Evolutionary conservation across 2,113 vertebrate species (phyloP), one percentile per base, ranked within the genome.

Genomic region (Corythaeola cristata): DNA sequence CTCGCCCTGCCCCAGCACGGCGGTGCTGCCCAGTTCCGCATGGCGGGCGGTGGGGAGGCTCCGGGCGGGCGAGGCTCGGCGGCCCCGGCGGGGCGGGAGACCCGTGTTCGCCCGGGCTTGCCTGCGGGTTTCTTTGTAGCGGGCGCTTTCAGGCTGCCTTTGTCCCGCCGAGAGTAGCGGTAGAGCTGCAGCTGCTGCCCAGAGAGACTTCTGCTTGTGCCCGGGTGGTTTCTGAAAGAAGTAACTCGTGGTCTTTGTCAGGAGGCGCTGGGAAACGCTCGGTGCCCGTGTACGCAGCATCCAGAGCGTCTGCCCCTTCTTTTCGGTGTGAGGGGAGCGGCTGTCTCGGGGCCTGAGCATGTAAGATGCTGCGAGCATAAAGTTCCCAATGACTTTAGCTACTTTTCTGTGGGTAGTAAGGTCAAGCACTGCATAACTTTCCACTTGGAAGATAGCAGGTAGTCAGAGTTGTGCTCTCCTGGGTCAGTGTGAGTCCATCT

Each of bases 321-420:
- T 26, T 18, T 18, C 2, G 5, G 27, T 9, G 50, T 12, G 64
- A 86, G 79, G 59, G 68, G 59, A 77, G 7, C 23, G 23, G n/a
- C 86, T 17, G 14, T 14, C n/a, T 4, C 3, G 22, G 52, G 39
- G 39, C 39, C 35, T 39, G 58, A 37, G 45, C 1, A 2, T 6
- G 4, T 26, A 8, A 26, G 33, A 1, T n/a, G 62, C 44, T 52
- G 67, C 2, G 3, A 6, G 28, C 9, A 0, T 47, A 0, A 95
- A 96, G 89, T 96, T 96, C 79, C 45, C n/a, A 0, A 2, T 8
- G 60, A 86, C 50, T 96, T 90, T 4, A 47, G 52, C 35, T 74
- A 78, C 85, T 90, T 87, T 37, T 30, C 37, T n/a, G 5, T 33
- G 45, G 12, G 45, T 44, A 8, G 23, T 44, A 28, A n/a, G 27